Evolutionary conservation across 2,113 vertebrate species (phyloP).

Genomic region (Galbula dea): DNA sequence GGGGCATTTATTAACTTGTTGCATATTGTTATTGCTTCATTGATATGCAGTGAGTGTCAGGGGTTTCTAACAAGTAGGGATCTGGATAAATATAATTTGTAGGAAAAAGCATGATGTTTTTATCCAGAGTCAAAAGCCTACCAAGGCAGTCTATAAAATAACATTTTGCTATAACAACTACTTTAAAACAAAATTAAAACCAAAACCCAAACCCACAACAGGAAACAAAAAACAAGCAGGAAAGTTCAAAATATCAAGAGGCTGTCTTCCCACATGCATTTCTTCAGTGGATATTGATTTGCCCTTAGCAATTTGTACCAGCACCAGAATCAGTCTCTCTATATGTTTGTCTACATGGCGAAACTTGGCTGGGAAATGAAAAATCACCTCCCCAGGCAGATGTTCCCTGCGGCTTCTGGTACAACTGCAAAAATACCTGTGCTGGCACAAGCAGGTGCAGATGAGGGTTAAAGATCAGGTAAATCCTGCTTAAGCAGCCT

Average conservation of each 20-base stretch:
- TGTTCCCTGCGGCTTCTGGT: background rate
- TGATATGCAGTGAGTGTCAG: background rate
- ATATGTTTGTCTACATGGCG: rapidly evolving
- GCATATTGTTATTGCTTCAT: background rate
- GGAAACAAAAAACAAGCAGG: background rate
- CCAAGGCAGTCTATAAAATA: background rate
- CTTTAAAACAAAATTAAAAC: background rate
- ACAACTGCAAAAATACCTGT: background rate
- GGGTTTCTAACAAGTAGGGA: background rate
- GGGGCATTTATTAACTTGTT: background rate
- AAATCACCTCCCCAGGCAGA: background rate
- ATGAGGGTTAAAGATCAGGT: background rate
- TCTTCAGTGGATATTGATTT: background rate
- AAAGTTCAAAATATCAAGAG: background rate
- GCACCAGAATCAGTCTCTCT: background rate
- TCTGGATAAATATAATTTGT: background rate
- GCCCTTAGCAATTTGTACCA: background rate
- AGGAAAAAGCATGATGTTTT: background rate
- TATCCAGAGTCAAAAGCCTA: background rate
- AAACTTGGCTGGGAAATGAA: background rate
- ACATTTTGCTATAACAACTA: background rate
- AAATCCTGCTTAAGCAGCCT: background rate
- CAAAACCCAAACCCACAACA: background rate
- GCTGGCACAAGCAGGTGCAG: background rate
- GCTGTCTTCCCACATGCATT: background rate